Percentiles rank a stretch among this genome's conserved stretches.
Evolutionary conservation across 2,888 invertebrate species (phyloP).

Genomic region (Adelognathus sp.): DNA sequence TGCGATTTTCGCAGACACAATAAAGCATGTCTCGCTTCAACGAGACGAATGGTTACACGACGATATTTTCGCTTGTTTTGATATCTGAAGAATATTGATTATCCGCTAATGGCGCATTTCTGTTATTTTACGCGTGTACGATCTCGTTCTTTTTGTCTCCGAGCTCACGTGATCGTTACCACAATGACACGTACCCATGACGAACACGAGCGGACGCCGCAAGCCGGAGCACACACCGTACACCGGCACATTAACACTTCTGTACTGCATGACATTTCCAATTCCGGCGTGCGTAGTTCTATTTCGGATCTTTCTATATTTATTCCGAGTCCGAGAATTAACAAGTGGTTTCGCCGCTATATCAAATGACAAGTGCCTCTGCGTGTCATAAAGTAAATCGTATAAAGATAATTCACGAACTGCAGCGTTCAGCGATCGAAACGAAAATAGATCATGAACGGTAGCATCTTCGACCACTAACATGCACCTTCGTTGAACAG

Average conservation of each 20-base stretch:
- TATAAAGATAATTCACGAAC: not conserved
- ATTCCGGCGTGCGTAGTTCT: conserved; percentile 58
- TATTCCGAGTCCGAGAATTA: conserved; percentile 54
- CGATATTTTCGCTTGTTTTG: not conserved
- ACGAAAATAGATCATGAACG: not conserved
- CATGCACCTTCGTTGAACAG: not conserved
- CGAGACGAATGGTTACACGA: not conserved
- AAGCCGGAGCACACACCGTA: not conserved
- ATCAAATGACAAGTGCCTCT: conserved; percentile 56
- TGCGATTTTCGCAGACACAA: not conserved
- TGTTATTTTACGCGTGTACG: conserved; percentile 36
- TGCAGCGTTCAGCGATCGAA: not conserved
- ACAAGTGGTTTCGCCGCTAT: conserved; percentile 63
- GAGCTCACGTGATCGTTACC: not conserved
- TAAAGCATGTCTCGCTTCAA: not conserved
- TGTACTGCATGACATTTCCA: conserved; percentile 61
- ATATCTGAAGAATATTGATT: not conserved
- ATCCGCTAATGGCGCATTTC: conserved; percentile 44
- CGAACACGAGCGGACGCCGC: not conserved
- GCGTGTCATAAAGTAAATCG: not conserved
- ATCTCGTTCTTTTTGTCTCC: conserved; percentile 7
- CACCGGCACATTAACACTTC: conserved; percentile 26
- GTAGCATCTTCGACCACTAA: not conserved
- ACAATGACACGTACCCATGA: not conserved
- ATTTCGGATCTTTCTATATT: conserved; percentile 62